These are phyloP conservation scores for Epinotia nisella DNA, from an alignment of 2,888 invertebrate genomes.

Conservation along the genomic window DNA sequence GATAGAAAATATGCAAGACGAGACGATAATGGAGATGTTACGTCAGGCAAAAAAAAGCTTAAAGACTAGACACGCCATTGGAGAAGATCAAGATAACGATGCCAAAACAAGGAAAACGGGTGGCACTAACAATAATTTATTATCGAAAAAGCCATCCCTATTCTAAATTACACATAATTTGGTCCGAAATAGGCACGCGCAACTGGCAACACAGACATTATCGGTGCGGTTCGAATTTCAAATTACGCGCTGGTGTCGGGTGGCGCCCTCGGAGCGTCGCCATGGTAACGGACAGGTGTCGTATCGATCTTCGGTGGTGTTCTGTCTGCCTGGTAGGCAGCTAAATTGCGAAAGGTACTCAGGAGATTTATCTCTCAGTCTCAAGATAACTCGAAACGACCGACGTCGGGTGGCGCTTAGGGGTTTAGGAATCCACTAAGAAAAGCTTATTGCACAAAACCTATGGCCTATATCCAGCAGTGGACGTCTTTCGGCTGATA, in stretches of 20 bases:
- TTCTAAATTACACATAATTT: constrained; percentile 75
- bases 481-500: no score
- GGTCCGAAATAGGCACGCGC: constrained; percentile 64
- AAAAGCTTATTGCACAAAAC: no score
- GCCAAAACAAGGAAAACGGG: constrained; percentile 27
- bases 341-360: constrained; percentile 26
- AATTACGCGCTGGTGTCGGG: constrained; percentile 82
- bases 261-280: constrained; percentile 78
- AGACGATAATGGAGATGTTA: not conserved
- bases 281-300: constrained; percentile 80
- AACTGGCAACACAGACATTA: constrained; percentile 77
- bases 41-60: not conserved
- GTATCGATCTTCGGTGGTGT: constrained; percentile 71
- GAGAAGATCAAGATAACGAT: constrained; percentile 42
- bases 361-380: not conserved
- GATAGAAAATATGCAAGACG: no score
- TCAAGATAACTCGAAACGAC: not conserved
- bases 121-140: constrained; percentile 50
- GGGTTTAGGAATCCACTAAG: no score
- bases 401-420: no score
- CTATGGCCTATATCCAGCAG: no score
- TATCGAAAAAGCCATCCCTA: constrained; percentile 63
- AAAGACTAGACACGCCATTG: constrained; percentile 21
- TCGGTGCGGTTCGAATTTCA: constrained; percentile 81
- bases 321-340: constrained; percentile 60